Conservation (phyloP, 2,113 vertebrate species). For the Melanostigma gelatinosum region DNA sequence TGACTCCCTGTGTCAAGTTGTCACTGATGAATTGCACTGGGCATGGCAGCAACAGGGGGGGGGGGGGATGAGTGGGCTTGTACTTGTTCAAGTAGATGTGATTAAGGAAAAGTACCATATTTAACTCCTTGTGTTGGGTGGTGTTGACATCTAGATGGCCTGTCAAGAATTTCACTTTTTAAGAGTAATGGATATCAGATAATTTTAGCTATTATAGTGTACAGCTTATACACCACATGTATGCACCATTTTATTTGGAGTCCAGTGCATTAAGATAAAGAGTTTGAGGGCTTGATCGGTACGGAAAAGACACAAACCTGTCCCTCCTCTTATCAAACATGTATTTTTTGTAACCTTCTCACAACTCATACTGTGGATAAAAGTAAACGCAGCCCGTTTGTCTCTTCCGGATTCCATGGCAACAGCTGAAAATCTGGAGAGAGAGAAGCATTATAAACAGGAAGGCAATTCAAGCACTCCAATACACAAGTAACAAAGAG, state of each 20-base stretch:
- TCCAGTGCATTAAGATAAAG: neutral
- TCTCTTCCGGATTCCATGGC: conserved; percentile 71
- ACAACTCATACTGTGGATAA: conserved; percentile 36
- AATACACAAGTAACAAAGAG: neutral
- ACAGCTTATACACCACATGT: neutral
- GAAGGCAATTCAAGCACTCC: neutral
- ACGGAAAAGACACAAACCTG: neutral
- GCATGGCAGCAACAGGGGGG: conserved; percentile 28
- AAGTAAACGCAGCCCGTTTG: conserved; percentile 51
- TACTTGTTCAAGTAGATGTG: conserved; percentile 57
- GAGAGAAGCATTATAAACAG: conserved; percentile 32
- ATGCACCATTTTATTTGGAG: neutral
- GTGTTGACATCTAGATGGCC: conserved; percentile 25
- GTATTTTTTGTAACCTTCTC: conserved; percentile 46
- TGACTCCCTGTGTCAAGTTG: conserved; percentile 49
- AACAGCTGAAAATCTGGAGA: conserved; percentile 63
- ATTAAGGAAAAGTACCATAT: conserved; percentile 62
- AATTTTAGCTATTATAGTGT: neutral
- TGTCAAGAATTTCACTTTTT: conserved; percentile 14
- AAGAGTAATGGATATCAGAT: neutral
- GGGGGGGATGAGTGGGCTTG: conserved; percentile 11
- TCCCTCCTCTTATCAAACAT: conserved; percentile 19
- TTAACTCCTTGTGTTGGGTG: conserved; percentile 43
- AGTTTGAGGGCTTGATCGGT: neutral
- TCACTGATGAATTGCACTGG: conserved; percentile 64